Conservation (phyloP, 2,113 vertebrate species). For the Coreoperca whiteheadi region DNA sequence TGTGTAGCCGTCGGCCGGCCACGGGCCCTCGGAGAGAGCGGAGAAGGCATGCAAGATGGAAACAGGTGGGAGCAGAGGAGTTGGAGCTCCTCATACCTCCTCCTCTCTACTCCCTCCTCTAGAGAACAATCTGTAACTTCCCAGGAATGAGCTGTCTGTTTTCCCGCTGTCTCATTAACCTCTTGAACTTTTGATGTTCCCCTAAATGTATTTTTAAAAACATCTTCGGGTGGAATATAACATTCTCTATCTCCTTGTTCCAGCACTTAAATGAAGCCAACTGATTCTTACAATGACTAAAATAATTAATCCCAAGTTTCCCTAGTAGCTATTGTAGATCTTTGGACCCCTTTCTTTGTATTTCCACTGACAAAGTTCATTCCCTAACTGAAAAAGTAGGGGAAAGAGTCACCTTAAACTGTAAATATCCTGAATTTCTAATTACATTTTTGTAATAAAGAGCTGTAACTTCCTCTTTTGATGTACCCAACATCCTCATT, state of each 20-base stretch:
- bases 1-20: conserved; percentile 43
- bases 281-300: not conserved
- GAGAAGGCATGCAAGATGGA: conserved; percentile 48
- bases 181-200: conserved; percentile 34
- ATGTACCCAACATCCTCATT: conserved; percentile 27
- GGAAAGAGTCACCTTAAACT: conserved; percentile 17
- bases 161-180: conserved; percentile 48
- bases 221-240: not conserved
- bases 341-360: not conserved
- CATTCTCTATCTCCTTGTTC: not conserved
- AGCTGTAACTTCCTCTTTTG: conserved; percentile 21
- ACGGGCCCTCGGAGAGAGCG: conserved; percentile 40
- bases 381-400: not conserved
- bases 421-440: conserved; percentile 9
- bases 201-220: conserved; percentile 20
- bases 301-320: conserved; percentile 9
- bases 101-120: conserved; percentile 22
- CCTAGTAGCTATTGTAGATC: not conserved
- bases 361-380: not conserved
- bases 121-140: conserved; percentile 30
- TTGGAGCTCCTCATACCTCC: conserved; percentile 9
- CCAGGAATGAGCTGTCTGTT: conserved; percentile 26
- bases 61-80: conserved; percentile 26
- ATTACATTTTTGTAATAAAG: conserved; percentile 29
- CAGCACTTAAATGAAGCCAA: conserved; percentile 7